phyloP scores from a whole-genome alignment of 2,888 invertebrate genomes.

The Temnothorax unifasciatus region DNA sequence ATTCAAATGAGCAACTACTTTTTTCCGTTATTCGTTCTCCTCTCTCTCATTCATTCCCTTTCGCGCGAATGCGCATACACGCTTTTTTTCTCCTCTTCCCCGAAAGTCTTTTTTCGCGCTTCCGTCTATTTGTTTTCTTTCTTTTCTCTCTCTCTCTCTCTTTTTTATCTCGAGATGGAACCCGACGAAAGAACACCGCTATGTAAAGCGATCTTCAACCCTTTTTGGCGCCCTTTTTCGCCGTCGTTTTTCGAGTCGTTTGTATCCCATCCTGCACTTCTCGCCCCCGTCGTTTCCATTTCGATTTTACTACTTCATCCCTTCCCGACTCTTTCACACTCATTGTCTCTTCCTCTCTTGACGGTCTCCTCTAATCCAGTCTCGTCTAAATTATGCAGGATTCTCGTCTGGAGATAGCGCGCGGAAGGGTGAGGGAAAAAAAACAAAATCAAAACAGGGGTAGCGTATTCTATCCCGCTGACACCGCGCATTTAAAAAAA shows the following conservation, averaged over 20 bases:
- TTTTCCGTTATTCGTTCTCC: constrained; percentile 48
- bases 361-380: constrained; percentile 68
- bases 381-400: constrained; percentile 77
- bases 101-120: constrained; percentile 79
- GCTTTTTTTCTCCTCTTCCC: constrained; percentile 17
- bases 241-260: constrained; percentile 63
- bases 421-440: constrained; percentile 66
- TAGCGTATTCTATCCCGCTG: constrained; percentile 68
- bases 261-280: constrained; percentile 55
- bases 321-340: constrained; percentile 24
- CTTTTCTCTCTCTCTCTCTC: constrained; percentile 50
- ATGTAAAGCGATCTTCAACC: constrained; percentile 83
- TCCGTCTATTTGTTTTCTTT: constrained; percentile 83
- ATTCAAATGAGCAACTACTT: constrained; percentile 81
- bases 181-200: constrained; percentile 66
- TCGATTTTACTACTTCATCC: constrained; percentile 58
- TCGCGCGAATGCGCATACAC: constrained; percentile 54
- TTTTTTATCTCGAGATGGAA: constrained; percentile 68
- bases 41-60: constrained; percentile 55
- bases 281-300: constrained; percentile 61
- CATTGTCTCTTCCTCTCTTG: constrained; percentile 58
- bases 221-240: constrained; percentile 78
- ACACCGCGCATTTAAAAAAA: constrained; percentile 60
- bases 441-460: constrained; percentile 79
- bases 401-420: constrained; percentile 61